These are phyloP conservation scores for Plebejus anna DNA, from an alignment of 2,888 invertebrate genomes.

Conservation along the genomic window DNA sequence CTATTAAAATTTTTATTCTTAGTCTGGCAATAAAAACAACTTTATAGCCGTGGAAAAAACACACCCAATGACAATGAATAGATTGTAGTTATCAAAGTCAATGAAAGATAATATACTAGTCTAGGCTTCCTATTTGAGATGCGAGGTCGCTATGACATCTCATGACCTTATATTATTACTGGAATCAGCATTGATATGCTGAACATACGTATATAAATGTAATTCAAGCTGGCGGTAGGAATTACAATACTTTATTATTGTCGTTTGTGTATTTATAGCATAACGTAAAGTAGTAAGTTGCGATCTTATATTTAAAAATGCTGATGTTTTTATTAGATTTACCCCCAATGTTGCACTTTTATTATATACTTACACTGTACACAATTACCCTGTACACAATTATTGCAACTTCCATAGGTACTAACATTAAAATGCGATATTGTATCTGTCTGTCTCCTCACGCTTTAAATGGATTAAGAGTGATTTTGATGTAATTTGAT, in stretches of 20 bases:
- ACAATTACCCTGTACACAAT: too few species aligned
- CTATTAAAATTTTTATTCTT: background rate
- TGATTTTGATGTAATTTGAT: too few species aligned
- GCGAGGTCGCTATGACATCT: conserved; percentile 41
- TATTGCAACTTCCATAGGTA: background rate
- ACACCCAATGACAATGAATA: conserved; percentile 34
- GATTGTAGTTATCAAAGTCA: conserved; percentile 40
- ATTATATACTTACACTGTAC: background rate
- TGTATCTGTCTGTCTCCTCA: too few species aligned
- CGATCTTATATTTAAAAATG: background rate
- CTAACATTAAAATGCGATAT: too few species aligned
- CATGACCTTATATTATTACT: conserved; percentile 31
- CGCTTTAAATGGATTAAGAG: too few species aligned
- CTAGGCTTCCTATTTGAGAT: conserved; percentile 42
- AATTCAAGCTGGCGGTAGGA: background rate
- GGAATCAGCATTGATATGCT: conserved; percentile 26
- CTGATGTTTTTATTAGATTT: background rate
- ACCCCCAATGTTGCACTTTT: background rate
- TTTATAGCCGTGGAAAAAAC: background rate
- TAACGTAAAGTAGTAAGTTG: background rate
- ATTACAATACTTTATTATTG: conserved; percentile 6
- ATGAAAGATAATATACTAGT: conserved; percentile 40
- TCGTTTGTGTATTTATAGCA: conserved; percentile 9
- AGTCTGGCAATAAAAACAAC: background rate
- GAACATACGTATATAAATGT: conserved; percentile 7